Conservation (phyloP, 2,888 invertebrate genomes). For the Perithous albicinctus region DNA sequence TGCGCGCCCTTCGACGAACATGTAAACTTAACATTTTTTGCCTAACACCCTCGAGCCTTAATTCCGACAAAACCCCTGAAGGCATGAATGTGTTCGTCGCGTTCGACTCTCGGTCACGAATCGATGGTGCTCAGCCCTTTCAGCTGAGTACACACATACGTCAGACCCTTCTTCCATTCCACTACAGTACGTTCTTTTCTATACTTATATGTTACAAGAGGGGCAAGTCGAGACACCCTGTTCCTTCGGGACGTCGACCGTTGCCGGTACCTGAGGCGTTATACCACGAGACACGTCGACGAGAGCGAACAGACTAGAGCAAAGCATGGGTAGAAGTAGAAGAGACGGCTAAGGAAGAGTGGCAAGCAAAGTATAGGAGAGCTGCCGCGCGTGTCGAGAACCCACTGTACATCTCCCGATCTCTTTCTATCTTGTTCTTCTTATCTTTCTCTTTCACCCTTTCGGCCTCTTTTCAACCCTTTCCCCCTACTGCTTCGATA, state of each 20-base stretch:
- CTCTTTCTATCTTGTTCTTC: constrained; percentile 44
- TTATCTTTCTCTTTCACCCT: constrained; percentile 38
- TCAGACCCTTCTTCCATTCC: not conserved
- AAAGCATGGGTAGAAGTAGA: not conserved
- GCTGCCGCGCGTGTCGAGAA: constrained; percentile 65
- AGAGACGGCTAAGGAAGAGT: constrained; percentile 28
- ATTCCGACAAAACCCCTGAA: constrained; percentile 35
- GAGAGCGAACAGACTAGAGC: constrained; percentile 31
- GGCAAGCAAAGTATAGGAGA: constrained; percentile 43
- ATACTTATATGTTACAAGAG: constrained; percentile 21
- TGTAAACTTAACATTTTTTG: not conserved
- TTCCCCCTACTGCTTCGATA: constrained; percentile 53
- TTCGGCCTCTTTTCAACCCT: constrained; percentile 52
- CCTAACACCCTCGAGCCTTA: not conserved
- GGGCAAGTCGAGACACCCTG: constrained; percentile 53
- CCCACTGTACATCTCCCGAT: constrained; percentile 52
- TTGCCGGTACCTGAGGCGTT: constrained; percentile 55
- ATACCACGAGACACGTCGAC: constrained; percentile 58
- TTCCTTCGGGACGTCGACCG: constrained; percentile 55
- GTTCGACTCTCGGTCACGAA: constrained; percentile 34
- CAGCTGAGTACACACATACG: not conserved
- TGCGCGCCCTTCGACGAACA: not conserved
- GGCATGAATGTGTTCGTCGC: constrained; percentile 50
- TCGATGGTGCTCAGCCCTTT: constrained; percentile 44
- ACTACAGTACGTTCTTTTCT: not conserved